Evolutionary conservation across 2,113 vertebrate genomes (phyloP).

Genomic region (Loxodonta africana): DNA sequence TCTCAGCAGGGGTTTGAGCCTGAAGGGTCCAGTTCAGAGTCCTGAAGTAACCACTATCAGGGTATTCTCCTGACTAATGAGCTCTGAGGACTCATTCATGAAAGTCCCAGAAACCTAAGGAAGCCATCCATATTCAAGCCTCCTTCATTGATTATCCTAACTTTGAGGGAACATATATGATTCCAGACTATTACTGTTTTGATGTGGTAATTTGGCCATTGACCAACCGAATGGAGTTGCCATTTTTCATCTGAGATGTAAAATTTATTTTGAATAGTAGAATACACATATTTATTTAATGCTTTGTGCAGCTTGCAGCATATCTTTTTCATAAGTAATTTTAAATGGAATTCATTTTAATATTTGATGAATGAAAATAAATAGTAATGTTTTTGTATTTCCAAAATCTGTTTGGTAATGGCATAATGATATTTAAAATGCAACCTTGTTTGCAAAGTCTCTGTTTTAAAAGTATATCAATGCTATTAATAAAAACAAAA

Average conservation of each 20-base stretch:
- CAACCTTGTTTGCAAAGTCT: constrained; percentile 3
- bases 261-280: constrained; percentile 26
- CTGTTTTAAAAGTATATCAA: background rate
- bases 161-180: background rate
- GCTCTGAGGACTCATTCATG: constrained; percentile 40
- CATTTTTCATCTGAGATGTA: background rate
- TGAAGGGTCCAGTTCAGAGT: no score
- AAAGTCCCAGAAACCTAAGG: constrained; percentile 18
- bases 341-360: background rate
- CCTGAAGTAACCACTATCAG: background rate
- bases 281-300: background rate
- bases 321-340: constrained; percentile 22
- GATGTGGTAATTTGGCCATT: background rate
- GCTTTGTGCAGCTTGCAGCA: background rate
- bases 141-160: background rate
- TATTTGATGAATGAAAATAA: background rate
- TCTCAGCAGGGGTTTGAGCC: no score
- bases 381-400: background rate
- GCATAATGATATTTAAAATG: background rate
- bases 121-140: background rate
- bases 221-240: background rate
- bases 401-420: background rate
- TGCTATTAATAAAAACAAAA: background rate
- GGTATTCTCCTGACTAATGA: background rate
- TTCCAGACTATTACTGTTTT: background rate